A percentile compares a stretch with the other conserved stretches of the same genome.
Conservation (phyloP, 2,888 invertebrate species). For the Chrysolina haemoptera region DNA sequence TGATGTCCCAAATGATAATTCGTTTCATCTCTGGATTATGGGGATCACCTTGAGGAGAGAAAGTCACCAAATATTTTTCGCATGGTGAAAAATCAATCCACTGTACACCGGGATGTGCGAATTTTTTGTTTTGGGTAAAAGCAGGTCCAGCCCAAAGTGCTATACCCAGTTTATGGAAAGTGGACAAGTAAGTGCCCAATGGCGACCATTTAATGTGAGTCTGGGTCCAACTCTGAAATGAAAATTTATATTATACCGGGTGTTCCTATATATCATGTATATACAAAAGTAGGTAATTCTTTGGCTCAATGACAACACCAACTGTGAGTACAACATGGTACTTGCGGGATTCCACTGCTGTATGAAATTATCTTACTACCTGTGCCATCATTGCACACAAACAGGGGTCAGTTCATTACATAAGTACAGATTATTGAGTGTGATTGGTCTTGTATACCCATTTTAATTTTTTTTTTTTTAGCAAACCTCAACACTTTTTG, state of each 20-base stretch:
- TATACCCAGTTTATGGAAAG: conserved; percentile 96
- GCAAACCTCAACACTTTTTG: no score
- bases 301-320: no score
- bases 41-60: conserved; percentile 84
- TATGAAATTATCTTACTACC: no score
- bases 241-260: conserved; percentile 27
- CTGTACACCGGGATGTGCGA: conserved; percentile 91
- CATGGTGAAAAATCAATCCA: conserved; percentile 98
- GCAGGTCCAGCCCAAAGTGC: conserved; percentile 97
- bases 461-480: no score
- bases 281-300: no score
- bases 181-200: conserved; percentile 94
- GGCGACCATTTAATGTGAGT: conserved; percentile 98
- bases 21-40: conserved; percentile 81
- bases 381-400: no score
- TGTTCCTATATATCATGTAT: no score
- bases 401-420: no score
- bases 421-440: no score
- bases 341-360: no score
- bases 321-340: no score
- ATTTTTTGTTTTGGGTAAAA: conserved; percentile 93
- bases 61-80: conserved; percentile 96
- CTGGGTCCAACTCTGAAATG: conserved; percentile 91
- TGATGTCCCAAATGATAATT: conserved; percentile 97
- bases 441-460: no score